Evolutionary conservation across 2,888 invertebrate genomes (phyloP).

Genomic region (Adelphocoris suturalis): DNA sequence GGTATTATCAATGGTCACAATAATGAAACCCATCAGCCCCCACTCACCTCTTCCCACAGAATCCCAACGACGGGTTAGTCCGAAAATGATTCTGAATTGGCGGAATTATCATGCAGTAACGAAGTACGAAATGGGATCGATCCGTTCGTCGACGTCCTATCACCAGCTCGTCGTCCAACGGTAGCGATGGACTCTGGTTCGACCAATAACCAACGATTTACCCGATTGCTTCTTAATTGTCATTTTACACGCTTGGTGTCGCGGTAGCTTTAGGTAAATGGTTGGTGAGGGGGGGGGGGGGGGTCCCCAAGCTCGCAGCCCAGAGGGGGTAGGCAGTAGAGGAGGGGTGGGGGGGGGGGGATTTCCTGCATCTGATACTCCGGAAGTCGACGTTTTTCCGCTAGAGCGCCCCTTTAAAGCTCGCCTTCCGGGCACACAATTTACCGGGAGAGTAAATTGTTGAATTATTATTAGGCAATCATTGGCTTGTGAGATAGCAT

Average conservation of each 20-base stretch:
- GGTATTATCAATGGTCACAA: no score
- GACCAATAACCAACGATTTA: no score
- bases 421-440: slow-evolving; percentile 64
- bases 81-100: no score
- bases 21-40: no score
- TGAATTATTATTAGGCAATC: slow-evolving; percentile 71
- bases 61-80: no score
- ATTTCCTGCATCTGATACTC: slow-evolving; percentile 67
- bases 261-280: neutral
- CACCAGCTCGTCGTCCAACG: no score
- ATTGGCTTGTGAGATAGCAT: slow-evolving; percentile 67
- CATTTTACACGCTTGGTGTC: slow-evolving; percentile 55
- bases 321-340: neutral
- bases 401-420: slow-evolving; percentile 67
- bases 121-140: no score
- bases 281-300: neutral
- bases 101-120: no score
- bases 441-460: slow-evolving; percentile 71
- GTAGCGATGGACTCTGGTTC: no score
- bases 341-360: neutral
- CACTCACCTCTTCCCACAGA: no score
- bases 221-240: slow-evolving; percentile 1
- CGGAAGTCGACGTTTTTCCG: slow-evolving; percentile 72
- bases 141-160: no score
- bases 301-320: neutral